Evolutionary conservation across 2,888 invertebrate genomes (phyloP).

Genomic region (Unio pictorum): DNA sequence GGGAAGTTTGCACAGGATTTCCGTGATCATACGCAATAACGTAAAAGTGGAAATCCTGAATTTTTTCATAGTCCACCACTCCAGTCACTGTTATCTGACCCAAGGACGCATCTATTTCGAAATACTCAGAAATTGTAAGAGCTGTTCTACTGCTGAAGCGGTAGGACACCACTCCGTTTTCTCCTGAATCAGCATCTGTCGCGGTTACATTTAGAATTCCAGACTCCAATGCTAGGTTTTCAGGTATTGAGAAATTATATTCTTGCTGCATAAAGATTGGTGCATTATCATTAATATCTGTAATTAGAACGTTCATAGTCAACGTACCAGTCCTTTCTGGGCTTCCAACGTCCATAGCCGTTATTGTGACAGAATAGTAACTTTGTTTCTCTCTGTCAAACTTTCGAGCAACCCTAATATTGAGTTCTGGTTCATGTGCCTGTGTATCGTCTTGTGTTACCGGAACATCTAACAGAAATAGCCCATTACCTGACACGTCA

Average conservation of each 20-base stretch:
- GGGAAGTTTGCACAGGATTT: conserved; percentile 36
- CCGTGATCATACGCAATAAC: conserved; percentile 70
- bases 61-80: conserved; percentile 87
- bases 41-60: conserved; percentile 82
- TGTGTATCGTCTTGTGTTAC: no score
- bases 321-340: conserved; percentile 41
- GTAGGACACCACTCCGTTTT: conserved; percentile 77
- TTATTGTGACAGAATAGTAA: conserved; percentile 46
- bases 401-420: no score
- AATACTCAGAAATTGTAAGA: conserved; percentile 25
- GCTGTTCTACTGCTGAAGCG: conserved; percentile 54
- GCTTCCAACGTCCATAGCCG: conserved; percentile 51
- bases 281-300: conserved; percentile 49
- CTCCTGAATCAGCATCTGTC: conserved; percentile 86
- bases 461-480: no score
- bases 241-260: conserved; percentile 34
- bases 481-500: no score
- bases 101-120: conserved; percentile 83
- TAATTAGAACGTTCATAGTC: conserved; percentile 32
- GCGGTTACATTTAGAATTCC: conserved; percentile 78
- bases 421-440: no score
- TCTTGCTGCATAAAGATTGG: conserved; percentile 34
- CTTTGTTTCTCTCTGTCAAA: conserved; percentile 55
- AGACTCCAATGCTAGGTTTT: conserved; percentile 33
- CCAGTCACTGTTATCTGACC: conserved; percentile 86